phyloP scores from a whole-genome alignment of 1,140 invertebrate species.

The Bemisia tabaci region DNA sequence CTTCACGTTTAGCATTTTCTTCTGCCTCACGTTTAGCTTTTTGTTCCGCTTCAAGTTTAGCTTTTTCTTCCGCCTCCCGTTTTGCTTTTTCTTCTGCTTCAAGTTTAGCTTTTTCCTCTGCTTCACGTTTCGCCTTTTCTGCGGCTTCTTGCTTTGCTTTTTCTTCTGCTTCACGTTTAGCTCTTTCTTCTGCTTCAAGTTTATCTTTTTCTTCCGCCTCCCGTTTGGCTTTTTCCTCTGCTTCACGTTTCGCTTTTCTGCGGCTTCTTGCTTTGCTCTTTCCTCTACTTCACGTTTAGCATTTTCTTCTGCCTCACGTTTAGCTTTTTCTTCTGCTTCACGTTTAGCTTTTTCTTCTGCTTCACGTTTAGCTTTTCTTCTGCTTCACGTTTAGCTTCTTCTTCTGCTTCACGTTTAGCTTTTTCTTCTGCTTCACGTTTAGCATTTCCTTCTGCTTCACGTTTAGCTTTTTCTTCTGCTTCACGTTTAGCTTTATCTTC shows the following conservation, averaged over 20 bases:
- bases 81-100: conserved; percentile 22
- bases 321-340: conserved; percentile 18
- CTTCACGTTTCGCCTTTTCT: conserved; percentile 17
- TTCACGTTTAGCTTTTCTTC: conserved; percentile 5
- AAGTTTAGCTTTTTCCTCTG: conserved; percentile 8
- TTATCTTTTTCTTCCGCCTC: conserved; percentile 10
- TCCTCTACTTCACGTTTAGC: conserved; percentile 16
- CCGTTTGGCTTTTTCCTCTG: conserved; percentile 17
- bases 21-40: conserved; percentile 19
- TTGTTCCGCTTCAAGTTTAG: conserved; percentile 18
- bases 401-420: conserved; percentile 21
- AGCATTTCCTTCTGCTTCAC: conserved; percentile 17
- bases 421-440: conserved; percentile 18
- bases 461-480: conserved; percentile 11
- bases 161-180: conserved; percentile 20
- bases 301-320: conserved; percentile 21
- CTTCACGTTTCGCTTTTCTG: conserved; percentile 20
- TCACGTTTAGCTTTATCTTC: conserved; percentile 21
- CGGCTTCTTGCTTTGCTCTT: conserved; percentile 14
- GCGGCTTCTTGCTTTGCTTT: conserved; percentile 19
- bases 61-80: conserved; percentile 20
- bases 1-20: conserved; percentile 9
- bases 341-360: conserved; percentile 18
- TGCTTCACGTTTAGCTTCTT: conserved; percentile 21
- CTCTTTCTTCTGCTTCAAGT: conserved; percentile 20